phyloP scores from a whole-genome alignment of 1,140 invertebrate genomes.

The Anoplophora glabripennis region DNA sequence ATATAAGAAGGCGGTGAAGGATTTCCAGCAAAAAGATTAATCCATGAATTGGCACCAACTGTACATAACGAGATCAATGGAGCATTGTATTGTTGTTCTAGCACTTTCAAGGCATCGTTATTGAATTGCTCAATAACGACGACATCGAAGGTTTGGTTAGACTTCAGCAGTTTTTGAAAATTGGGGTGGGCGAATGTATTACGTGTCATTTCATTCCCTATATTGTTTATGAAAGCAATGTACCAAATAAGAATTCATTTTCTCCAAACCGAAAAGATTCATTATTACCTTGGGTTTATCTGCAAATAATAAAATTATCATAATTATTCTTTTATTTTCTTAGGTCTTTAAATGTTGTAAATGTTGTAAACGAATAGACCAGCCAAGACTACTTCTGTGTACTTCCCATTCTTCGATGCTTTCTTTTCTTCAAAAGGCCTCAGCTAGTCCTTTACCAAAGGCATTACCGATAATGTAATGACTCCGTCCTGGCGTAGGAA shows the following conservation, averaged over 20 bases:
- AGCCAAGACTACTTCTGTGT: constrained; percentile 18
- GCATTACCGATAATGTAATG: constrained; percentile 57
- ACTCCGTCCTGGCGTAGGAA: constrained; percentile 42
- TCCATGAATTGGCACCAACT: constrained; percentile 24
- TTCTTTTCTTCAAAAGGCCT: constrained; percentile 51
- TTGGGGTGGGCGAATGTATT: background rate
- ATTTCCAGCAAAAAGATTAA: constrained; percentile 42
- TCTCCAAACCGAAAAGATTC: too few relatives aligned
- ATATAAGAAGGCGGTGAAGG: constrained; percentile 43
- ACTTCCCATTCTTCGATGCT: constrained; percentile 37
- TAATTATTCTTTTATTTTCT: too few relatives aligned
- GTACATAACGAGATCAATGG: constrained; percentile 36
- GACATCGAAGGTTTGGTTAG: constrained; percentile 30
- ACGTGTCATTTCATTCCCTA: too few relatives aligned
- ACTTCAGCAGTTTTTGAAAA: constrained; percentile 22
- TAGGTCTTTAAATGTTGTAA: too few relatives aligned
- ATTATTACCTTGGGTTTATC: too few relatives aligned
- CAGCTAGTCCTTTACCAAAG: constrained; percentile 55
- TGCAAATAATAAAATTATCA: too few relatives aligned
- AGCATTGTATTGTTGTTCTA: constrained; percentile 25
- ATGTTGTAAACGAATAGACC: too few relatives aligned
- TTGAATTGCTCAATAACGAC: constrained; percentile 32
- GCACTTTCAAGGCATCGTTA: constrained; percentile 24
- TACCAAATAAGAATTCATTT: too few relatives aligned
- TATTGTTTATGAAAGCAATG: too few relatives aligned